phyloP scores from a whole-genome alignment of 2,797 vertebrate genomes.

The Pseudomugil tenellus region DNA sequence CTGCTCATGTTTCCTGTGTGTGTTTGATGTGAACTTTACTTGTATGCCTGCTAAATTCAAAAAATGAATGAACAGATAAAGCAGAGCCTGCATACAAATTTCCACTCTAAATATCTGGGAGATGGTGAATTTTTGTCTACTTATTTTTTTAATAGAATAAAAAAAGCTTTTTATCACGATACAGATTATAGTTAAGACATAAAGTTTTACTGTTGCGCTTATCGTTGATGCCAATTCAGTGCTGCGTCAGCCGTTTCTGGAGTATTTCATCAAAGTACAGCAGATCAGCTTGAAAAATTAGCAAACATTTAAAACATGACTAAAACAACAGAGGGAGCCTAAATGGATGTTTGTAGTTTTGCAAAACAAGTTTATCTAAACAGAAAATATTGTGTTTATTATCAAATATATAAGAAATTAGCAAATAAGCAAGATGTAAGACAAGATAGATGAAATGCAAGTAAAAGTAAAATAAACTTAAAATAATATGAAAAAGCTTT shows the following conservation, averaged over 20 bases:
- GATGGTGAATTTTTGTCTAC: background rate
- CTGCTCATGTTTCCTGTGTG: background rate
- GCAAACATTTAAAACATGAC: background rate
- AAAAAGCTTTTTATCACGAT: conserved; percentile 1
- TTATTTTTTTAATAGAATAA: background rate
- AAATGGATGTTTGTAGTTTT: background rate
- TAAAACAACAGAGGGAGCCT: background rate
- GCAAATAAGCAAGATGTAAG: background rate
- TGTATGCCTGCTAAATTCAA: background rate
- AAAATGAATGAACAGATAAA: background rate
- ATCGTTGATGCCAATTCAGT: conserved; percentile 20
- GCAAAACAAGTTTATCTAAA: background rate
- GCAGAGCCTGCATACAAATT: background rate
- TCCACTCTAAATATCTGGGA: background rate
- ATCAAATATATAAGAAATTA: background rate
- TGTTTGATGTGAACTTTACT: conserved; percentile 1
- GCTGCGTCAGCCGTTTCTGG: background rate
- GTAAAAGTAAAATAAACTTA: no score
- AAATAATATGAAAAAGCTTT: background rate
- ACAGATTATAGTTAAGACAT: conserved; percentile 15
- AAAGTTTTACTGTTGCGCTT: conserved; percentile 1
- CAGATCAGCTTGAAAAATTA: conserved; percentile 24
- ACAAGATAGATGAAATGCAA: background rate
- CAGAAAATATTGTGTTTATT: background rate
- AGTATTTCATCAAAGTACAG: conserved; percentile 21